Evolutionary conservation across 30 jellyfish, hydroid and myxozoan species (phyloP).

Genomic region (Euphysa ruthae): DNA sequence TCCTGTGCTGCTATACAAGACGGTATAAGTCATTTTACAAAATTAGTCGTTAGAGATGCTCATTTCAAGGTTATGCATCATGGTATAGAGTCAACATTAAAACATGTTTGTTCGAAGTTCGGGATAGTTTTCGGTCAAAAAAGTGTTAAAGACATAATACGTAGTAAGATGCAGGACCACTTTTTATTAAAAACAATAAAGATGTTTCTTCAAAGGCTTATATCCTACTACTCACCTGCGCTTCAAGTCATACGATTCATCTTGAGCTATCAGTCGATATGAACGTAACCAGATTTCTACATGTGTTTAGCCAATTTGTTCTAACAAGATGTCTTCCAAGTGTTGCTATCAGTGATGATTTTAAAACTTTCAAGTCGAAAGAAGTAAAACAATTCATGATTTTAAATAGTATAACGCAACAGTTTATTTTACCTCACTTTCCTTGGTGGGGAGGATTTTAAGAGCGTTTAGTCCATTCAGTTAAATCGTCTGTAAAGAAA

Average conservation of each 20-base stretch:
- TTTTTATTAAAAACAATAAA: neutral
- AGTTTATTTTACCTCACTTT: constrained; percentile 26
- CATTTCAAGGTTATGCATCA: constrained; percentile 1
- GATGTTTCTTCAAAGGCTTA: neutral
- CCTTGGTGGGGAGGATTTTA: constrained; percentile 42
- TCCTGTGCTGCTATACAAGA: neutral
- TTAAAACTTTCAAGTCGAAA: constrained; percentile 29
- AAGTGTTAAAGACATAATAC: neutral
- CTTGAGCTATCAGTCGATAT: neutral
- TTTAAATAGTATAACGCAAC: neutral
- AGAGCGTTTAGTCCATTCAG: constrained; percentile 20
- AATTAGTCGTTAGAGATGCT: neutral
- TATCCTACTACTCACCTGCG: constrained; percentile 20
- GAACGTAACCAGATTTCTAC: neutral
- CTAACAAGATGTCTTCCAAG: constrained; percentile 20
- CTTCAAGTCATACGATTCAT: constrained; percentile 25
- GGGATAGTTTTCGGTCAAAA: constrained; percentile 7
- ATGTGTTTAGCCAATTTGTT: constrained; percentile 6
- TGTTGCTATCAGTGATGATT: constrained; percentile 4
- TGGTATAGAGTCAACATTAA: constrained; percentile 7
- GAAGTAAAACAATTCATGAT: constrained; percentile 9
- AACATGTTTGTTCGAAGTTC: neutral
- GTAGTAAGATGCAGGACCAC: constrained; percentile 1
- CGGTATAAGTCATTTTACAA: neutral
- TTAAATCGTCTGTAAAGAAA: neutral